Evolutionary conservation across 2,113 vertebrate genomes (phyloP).

Genomic region (Aegithalos caudatus): DNA sequence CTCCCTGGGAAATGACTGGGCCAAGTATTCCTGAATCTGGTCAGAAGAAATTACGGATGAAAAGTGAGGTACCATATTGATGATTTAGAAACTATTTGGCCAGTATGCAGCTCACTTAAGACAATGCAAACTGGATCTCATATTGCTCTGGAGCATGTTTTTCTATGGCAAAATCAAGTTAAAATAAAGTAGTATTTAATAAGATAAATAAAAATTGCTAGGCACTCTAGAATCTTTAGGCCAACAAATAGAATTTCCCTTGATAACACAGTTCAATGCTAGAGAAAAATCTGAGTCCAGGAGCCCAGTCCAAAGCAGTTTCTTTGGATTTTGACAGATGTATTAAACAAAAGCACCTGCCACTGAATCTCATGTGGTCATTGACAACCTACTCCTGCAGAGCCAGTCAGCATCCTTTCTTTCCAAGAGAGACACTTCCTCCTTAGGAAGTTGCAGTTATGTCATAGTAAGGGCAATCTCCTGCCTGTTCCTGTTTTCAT

Average conservation of each 20-base stretch:
- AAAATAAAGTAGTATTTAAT: not conserved
- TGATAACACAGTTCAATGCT: not conserved
- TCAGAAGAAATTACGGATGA: not conserved
- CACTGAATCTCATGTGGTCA: not conserved
- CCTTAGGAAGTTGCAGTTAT: not conserved
- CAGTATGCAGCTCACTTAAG: not conserved
- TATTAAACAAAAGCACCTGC: not conserved
- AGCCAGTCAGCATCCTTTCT: not conserved
- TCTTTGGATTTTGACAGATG: not conserved
- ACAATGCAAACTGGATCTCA: not conserved
- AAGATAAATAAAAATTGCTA: not conserved
- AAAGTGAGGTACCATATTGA: not conserved
- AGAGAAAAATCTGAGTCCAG: not conserved
- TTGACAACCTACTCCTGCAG: not conserved
- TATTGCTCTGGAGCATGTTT: not conserved
- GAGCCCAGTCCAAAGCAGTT: not conserved
- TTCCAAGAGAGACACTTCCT: not conserved
- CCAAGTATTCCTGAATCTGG: not conserved
- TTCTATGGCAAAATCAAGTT: not conserved
- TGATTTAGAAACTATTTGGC: not conserved
- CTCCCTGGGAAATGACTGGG: not conserved
- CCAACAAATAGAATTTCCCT: not conserved
- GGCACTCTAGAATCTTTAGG: not conserved
- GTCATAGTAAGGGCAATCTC: not conserved
- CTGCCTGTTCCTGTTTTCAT: not conserved